Percentiles rank a stretch among this genome's conserved stretches.
Conservation (phyloP, 2,888 invertebrate genomes). For the Chorisops tibialis region DNA sequence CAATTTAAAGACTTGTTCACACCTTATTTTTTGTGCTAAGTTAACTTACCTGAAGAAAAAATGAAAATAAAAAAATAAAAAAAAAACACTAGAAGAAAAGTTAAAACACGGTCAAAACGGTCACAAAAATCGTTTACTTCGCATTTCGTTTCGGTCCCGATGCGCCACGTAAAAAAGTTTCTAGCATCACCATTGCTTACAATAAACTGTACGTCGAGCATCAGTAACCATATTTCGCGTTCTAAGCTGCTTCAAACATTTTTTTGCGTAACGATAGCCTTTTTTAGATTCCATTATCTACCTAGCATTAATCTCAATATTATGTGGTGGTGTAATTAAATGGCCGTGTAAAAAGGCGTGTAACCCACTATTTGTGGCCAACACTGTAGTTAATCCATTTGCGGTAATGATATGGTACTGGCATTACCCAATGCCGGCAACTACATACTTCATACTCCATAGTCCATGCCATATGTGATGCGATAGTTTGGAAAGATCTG, state of each 20-base stretch:
- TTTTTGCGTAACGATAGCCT: neutral
- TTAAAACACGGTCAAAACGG: neutral
- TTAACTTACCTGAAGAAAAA: too few species aligned
- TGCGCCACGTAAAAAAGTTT: neutral
- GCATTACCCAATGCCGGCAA: constrained; percentile 8
- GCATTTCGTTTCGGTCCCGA: constrained; percentile 8
- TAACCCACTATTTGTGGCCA: constrained; percentile 31
- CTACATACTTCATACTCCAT: constrained; percentile 4
- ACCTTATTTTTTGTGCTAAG: neutral
- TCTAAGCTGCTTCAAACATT: neutral
- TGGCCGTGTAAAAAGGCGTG: constrained; percentile 33
- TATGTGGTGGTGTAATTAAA: constrained; percentile 30
- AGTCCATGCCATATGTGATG: neutral
- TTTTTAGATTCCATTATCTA: constrained; percentile 12
- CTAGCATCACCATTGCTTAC: too few species aligned
- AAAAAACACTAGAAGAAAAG: too few species aligned
- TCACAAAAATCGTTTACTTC: constrained; percentile 4
- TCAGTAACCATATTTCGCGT: neutral
- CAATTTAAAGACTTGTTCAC: neutral
- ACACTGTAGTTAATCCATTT: constrained; percentile 32
- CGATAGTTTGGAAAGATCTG: neutral
- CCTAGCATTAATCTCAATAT: constrained; percentile 20
- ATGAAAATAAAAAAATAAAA: too few species aligned
- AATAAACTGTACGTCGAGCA: neutral
- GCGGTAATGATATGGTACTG: constrained; percentile 32